Conservation (phyloP, 2,113 vertebrate species). For the Chloropsis cyanopogon region DNA sequence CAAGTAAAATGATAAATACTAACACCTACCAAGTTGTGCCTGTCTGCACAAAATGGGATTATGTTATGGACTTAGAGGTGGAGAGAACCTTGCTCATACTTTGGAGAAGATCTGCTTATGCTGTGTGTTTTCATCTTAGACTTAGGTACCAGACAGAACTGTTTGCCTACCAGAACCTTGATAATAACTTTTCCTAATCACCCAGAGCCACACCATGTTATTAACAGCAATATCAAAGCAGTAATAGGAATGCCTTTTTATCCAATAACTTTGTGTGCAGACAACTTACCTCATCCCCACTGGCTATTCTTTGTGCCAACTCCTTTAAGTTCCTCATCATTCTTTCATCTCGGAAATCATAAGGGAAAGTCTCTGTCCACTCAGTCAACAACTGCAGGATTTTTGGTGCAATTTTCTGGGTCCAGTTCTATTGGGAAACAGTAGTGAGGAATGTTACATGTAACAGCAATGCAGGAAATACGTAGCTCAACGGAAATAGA, state of each 20-base stretch:
- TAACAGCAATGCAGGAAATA: background rate
- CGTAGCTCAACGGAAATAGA: background rate
- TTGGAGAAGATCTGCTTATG: background rate
- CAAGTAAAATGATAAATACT: background rate
- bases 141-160: background rate
- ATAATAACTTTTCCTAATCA: background rate
- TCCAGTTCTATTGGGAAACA: conserved; percentile 70
- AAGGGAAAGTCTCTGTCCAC: conserved; percentile 93
- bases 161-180: background rate
- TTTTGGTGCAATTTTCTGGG: conserved; percentile 87
- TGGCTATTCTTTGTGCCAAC: conserved; percentile 82
- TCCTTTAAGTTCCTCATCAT: conserved; percentile 93
- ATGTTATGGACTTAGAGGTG: background rate
- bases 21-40: background rate
- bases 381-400: conserved; percentile 88
- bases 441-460: background rate
- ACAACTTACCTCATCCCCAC: conserved; percentile 83
- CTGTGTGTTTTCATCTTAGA: background rate
- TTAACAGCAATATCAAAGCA: background rate
- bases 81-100: background rate
- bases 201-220: background rate
- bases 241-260: background rate
- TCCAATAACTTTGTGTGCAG: background rate
- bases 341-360: conserved; percentile 91
- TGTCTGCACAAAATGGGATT: background rate